Conservation (phyloP, 2,888 invertebrate species). For the Sthenelais limicola region DNA sequence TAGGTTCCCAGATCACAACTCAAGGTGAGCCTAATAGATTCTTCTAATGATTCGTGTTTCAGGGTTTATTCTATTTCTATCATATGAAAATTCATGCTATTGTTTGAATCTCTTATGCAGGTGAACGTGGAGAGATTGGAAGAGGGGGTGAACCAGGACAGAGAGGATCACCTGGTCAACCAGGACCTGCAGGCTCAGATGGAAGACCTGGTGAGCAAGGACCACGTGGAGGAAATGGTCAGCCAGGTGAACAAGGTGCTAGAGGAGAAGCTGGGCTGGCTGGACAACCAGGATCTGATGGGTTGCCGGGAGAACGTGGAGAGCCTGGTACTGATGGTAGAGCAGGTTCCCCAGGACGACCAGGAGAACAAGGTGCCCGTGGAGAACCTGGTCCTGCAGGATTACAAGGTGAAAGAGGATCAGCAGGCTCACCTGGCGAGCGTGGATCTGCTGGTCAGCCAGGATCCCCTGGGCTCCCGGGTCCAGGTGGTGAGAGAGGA, state of each 20-base stretch:
- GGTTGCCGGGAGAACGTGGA: slow-evolving; percentile 15
- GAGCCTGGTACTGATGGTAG: no score
- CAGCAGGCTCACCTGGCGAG: slow-evolving; percentile 35
- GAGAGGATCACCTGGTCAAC: slow-evolving; percentile 42
- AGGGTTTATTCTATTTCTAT: background rate
- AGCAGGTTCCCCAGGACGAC: slow-evolving; percentile 16
- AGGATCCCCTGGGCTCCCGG: slow-evolving; percentile 34
- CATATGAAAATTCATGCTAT: background rate
- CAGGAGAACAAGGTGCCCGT: slow-evolving; percentile 3
- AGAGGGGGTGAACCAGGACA: slow-evolving; percentile 45
- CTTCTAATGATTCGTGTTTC: no score
- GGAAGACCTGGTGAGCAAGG: slow-evolving; percentile 46
- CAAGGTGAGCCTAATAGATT: no score
- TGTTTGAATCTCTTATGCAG: background rate
- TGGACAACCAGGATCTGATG: slow-evolving; percentile 43
- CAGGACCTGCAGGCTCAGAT: slow-evolving; percentile 30
- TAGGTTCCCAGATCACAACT: no score
- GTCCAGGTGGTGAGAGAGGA: slow-evolving; percentile 16
- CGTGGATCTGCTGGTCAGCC: slow-evolving; percentile 17
- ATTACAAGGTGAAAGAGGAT: no score
- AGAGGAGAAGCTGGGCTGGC: slow-evolving; percentile 44
- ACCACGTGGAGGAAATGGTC: no score
- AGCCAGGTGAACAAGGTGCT: slow-evolving; percentile 40
- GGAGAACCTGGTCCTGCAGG: slow-evolving; percentile 13
- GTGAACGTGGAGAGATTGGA: slow-evolving; percentile 45